These are phyloP conservation scores for Pipa parva DNA, from an alignment of 2,113 vertebrate species.

Conservation along the genomic window DNA sequence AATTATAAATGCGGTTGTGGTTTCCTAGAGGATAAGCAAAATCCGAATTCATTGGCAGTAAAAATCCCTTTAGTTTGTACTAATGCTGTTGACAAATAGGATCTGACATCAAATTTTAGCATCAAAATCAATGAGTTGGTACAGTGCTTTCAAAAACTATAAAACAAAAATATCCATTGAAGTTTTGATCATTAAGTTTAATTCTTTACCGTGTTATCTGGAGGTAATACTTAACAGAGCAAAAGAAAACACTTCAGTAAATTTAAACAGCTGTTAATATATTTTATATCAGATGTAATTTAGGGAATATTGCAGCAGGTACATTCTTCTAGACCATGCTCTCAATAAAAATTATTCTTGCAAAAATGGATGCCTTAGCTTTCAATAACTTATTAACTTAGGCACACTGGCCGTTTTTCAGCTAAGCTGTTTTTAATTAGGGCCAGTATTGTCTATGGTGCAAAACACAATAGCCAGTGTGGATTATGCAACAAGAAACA, in stretches of 20 bases:
- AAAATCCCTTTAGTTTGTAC: conserved; percentile 2
- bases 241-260: conserved; percentile 31
- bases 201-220: conserved; percentile 16
- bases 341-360: conserved; percentile 8
- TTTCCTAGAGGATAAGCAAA: conserved; percentile 7
- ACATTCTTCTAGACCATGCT: background rate
- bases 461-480: too few species aligned
- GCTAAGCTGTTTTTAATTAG: too few species aligned
- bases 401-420: too few species aligned
- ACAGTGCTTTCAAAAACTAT: conserved; percentile 25
- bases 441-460: too few species aligned
- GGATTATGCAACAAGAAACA: too few species aligned
- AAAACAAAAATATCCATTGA: conserved; percentile 26
- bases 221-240: conserved; percentile 24
- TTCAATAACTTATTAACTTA: too few species aligned
- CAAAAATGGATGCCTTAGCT: background rate
- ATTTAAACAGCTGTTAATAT: conserved; percentile 31
- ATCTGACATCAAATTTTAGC: conserved; percentile 21
- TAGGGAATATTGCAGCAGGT: background rate
- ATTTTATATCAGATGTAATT: conserved; percentile 1
- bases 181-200: conserved; percentile 20
- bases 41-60: conserved; percentile 21
- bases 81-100: conserved; percentile 35
- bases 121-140: conserved; percentile 31
- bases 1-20: too few species aligned